Evolutionary conservation across 2,797 vertebrate genomes (phyloP).

Genomic region (Platalea minor): DNA sequence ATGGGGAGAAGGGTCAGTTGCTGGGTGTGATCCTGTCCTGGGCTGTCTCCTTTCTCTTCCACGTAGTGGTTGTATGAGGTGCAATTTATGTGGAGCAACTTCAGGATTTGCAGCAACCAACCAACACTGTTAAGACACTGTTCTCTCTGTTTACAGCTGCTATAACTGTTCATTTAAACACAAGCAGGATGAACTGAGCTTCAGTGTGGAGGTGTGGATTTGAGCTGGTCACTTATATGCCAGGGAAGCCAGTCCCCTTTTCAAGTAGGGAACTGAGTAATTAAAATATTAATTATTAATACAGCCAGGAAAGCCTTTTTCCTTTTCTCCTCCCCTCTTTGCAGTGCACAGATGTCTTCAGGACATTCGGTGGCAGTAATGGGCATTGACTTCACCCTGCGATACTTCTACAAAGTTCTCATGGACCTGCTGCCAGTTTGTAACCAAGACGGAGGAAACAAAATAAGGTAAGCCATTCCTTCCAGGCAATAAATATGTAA

Average conservation of each 20-base stretch:
- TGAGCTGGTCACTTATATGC: neutral
- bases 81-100: neutral
- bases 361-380: constrained; percentile 94
- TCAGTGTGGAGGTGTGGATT: neutral
- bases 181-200: neutral
- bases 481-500: neutral
- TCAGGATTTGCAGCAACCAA: neutral
- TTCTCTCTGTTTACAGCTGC: neutral
- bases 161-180: neutral
- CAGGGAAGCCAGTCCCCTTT: neutral
- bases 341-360: constrained; percentile 87
- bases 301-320: neutral
- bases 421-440: constrained; percentile 94
- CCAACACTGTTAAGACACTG: neutral
- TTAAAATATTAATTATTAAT: neutral
- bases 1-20: neutral
- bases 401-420: constrained; percentile 98
- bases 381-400: constrained; percentile 97
- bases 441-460: constrained; percentile 97
- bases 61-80: neutral
- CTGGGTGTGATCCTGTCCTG: neutral
- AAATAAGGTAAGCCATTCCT: constrained; percentile 84
- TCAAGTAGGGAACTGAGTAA: neutral
- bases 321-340: neutral
- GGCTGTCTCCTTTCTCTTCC: neutral